Base-by-base conservation (phyloP, 2,888 invertebrate species). In the Halictus quadricinctus region DNA sequence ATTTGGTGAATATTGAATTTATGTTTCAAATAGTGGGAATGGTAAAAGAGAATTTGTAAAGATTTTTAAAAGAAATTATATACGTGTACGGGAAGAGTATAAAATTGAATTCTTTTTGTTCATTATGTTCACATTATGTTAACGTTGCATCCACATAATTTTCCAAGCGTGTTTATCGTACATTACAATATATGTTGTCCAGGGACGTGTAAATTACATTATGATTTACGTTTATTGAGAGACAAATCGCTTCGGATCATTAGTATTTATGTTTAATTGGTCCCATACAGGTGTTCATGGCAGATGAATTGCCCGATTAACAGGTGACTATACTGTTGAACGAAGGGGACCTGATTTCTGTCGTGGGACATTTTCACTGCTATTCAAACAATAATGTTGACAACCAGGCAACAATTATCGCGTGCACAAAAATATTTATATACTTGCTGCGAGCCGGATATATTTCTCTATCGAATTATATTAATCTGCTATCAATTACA, bases 251-350 rank as follows among this genome's bases (percentile, higher is more conserved):
- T 29, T 8, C 4, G 18, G 8, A 36, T 66, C 36, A 36, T 66
- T 66, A 66, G 41, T 70, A n/a, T 70, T 43, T 43, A 43, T 43
- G 70, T 12, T 70, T 66, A 66, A 66, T 66, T 66, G 36, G 8
- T 29, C 29, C 66, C 18, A 10, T 66, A 36, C 66, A 66, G 66
- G 8, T 66, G 66, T 66, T 66, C 29, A 36, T 36, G 18, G 36
- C 36, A 66, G 66, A 66, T 29, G 18, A 66, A 66, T 66, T 36
- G 18, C 66, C 1, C 66, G 36, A 21, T 66, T 66, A 66, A 66
- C 66, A 66, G 66, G 66, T 66, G 29, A 66, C 21, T 18, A 66
- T 66, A 36, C 21, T 36, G 21, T 3, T 36, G 36, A 66, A 66
- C 36, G 36, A 66, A n/a, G 69, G 12, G 12, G 70, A 6, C n/a